Conservation (phyloP, 2,888 invertebrate genomes). For the Hypsopygia costalis region DNA sequence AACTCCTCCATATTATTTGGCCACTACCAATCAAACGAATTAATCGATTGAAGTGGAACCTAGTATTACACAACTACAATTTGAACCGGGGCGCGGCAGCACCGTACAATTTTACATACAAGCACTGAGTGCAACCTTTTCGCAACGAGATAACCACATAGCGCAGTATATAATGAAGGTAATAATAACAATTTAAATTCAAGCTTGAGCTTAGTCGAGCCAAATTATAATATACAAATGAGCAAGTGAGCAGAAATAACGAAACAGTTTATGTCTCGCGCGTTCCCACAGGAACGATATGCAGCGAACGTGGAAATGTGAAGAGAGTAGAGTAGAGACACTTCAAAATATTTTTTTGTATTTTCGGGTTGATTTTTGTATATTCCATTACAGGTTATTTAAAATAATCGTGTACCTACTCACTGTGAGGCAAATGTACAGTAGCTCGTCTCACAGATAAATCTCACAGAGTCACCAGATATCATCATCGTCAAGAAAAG, state of each 20-base stretch:
- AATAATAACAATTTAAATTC: constrained; percentile 56
- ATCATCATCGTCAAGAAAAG: too few relatives aligned
- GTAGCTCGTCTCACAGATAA: too few relatives aligned
- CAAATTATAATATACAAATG: constrained; percentile 80
- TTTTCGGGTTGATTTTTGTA: too few relatives aligned
- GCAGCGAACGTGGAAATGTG: constrained; percentile 44
- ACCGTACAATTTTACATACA: background rate
- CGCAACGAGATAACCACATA: constrained; percentile 19
- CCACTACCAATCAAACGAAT: too few relatives aligned
- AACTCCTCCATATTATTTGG: too few relatives aligned
- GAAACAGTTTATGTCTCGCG: constrained; percentile 75
- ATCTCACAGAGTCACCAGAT: too few relatives aligned
- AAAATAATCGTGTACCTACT: too few relatives aligned
- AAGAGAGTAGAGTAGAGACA: constrained; percentile 30
- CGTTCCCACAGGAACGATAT: constrained; percentile 80
- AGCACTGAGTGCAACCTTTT: constrained; percentile 1
- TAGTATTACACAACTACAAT: background rate
- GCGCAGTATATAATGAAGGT: constrained; percentile 37
- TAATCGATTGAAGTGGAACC: too few relatives aligned
- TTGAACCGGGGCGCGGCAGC: background rate
- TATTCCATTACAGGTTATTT: too few relatives aligned
- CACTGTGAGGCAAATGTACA: too few relatives aligned
- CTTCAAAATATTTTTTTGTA: constrained; percentile 6
- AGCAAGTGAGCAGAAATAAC: constrained; percentile 77
- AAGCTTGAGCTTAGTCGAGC: constrained; percentile 39